A percentile compares a stretch with the other conserved stretches of the same genome.
These are phyloP conservation scores for Oxyura jamaicensis DNA, from an alignment of 2,113 vertebrate genomes.

Conservation along the genomic window DNA sequence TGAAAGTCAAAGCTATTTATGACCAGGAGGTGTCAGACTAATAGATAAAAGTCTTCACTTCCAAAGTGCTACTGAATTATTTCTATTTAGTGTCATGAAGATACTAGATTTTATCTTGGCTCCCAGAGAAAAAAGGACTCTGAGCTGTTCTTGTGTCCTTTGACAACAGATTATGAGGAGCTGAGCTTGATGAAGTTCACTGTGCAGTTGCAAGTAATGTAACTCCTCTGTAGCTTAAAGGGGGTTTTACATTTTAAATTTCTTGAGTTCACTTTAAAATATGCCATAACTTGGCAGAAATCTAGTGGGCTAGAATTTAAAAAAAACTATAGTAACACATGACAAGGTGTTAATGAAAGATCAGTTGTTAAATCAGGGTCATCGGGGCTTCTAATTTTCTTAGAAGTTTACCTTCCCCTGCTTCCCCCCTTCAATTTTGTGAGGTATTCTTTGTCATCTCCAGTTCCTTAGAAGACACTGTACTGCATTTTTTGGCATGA, in stretches of 20 bases:
- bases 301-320: neutral
- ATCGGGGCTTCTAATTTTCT: neutral
- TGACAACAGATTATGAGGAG: neutral
- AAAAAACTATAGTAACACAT: neutral
- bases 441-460: neutral
- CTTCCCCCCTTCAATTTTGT: neutral
- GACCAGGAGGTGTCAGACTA: conserved; percentile 27
- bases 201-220: neutral
- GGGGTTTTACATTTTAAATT: neutral
- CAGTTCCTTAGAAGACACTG: neutral
- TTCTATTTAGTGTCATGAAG: conserved; percentile 9
- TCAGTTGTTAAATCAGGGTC: neutral
- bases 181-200: neutral
- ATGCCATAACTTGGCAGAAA: neutral
- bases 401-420: neutral
- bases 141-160: neutral
- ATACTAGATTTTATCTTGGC: neutral
- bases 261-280: conserved; percentile 8
- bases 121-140: neutral
- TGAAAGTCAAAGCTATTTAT: conserved; percentile 24
- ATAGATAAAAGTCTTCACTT: neutral
- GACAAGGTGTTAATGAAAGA: neutral
- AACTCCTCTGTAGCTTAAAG: neutral
- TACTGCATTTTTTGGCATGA: neutral
- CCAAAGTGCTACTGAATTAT: neutral